Base-by-base conservation (phyloP, 2,888 invertebrate genomes). In the Sipunculus nudus region DNA sequence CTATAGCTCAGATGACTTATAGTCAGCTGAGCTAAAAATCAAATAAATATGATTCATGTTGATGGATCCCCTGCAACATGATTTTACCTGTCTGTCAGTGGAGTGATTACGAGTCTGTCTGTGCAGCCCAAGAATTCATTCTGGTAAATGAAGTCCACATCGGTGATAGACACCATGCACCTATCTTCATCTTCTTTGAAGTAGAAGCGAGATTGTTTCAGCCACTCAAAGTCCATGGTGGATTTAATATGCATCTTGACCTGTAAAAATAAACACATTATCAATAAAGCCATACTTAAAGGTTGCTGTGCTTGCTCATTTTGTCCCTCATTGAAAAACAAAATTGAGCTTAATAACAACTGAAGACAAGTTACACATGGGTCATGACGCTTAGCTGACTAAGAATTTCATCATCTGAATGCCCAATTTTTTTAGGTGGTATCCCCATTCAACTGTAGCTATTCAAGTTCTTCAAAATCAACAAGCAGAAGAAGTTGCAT, bases 51-150 rank as follows among this genome's bases (percentile, higher is more conserved):
- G n/a, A n/a, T n/a, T n/a, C n/a, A n/a, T n/a, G n/a, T n/a, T n/a
- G n/a, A n/a, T n/a, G n/a, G n/a, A n/a, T n/a, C n/a, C n/a, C n/a
- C n/a, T n/a, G n/a, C n/a, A n/a, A n/a, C n/a, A n/a, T n/a, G 13
- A 28, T 49, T 73, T 73, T 76, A 93, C 94, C 95, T 92, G 86
- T 97, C 96, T 41, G 97, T 97, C 43, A 97, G 85, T 0, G 97
- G 97, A 0, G 97, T 97, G 71, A 97, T 97, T 31, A 97, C 97
- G 60, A 97, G 86, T 67, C 97, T 88, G 74, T 97, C 97, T 0
- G 96, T 96, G 78, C 96, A 97, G 0, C 97, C 97, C 46, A 97
- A 86, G 83, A 96, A 97, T 83, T 97, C 97, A 83, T 97, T 97
- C 85, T 96, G 95, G 82, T 97, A 97, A 0, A 89, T 89, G 76